Conservation (phyloP, 1,140 invertebrate species). For the Pogonomyrmex californicus region DNA sequence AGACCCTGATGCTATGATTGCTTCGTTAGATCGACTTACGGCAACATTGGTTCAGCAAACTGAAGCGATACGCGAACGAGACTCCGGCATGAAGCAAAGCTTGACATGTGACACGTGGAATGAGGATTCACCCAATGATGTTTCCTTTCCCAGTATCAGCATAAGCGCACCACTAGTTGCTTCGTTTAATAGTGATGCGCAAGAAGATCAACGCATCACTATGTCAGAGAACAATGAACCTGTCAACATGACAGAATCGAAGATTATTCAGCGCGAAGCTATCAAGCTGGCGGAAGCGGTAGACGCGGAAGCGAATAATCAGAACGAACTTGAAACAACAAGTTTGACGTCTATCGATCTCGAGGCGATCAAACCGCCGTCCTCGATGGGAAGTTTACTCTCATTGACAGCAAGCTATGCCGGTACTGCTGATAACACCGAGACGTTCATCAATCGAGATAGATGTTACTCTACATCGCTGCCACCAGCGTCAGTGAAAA, state of each 20-base stretch:
- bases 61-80: slow-evolving; percentile 84
- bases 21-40: slow-evolving; percentile 89
- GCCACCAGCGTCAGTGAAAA: slow-evolving; percentile 70
- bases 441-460: slow-evolving; percentile 70
- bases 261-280: slow-evolving; percentile 91
- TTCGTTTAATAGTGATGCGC: slow-evolving; percentile 90
- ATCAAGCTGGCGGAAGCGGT: slow-evolving; percentile 91
- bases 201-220: slow-evolving; percentile 68
- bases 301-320: slow-evolving; percentile 88
- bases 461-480: slow-evolving; percentile 82
- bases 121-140: slow-evolving; percentile 91
- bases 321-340: slow-evolving; percentile 80
- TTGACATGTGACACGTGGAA: slow-evolving; percentile 91
- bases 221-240: slow-evolving; percentile 58
- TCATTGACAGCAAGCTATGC: slow-evolving; percentile 89
- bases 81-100: slow-evolving; percentile 83
- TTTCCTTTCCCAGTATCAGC: slow-evolving; percentile 93
- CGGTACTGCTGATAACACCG: slow-evolving; percentile 76
- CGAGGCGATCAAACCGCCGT: slow-evolving; percentile 93
- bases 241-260: slow-evolving; percentile 89
- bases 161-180: slow-evolving; percentile 90
- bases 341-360: slow-evolving; percentile 89
- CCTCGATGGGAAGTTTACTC: slow-evolving; percentile 90
- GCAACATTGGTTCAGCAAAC: slow-evolving; percentile 89
- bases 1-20: slow-evolving; percentile 90